Evolutionary conservation across 2,888 invertebrate genomes (phyloP).

Genomic region (Chymomyza amoena): DNA sequence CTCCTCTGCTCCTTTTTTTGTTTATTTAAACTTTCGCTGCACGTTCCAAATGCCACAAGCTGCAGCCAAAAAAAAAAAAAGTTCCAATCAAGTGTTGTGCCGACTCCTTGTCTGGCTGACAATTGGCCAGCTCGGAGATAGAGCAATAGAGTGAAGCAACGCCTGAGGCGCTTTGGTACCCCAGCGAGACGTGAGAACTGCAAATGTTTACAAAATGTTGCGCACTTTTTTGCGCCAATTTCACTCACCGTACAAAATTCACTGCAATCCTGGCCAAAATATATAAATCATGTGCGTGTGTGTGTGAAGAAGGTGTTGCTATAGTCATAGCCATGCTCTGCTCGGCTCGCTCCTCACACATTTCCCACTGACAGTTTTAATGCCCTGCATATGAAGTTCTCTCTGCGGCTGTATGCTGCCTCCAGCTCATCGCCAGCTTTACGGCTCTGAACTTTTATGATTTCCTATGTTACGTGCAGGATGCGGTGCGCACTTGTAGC

Average conservation of each 20-base stretch:
- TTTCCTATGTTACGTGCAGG: conserved; percentile 52
- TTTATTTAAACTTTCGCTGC: conserved; percentile 71
- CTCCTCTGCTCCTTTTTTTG: neutral
- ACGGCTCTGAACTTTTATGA: conserved; percentile 57
- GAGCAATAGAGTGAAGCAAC: neutral
- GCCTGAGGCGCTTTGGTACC: neutral
- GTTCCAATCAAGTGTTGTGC: conserved; percentile 53
- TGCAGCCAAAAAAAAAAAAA: conserved; percentile 32
- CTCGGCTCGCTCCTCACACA: neutral
- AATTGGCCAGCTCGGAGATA: conserved; percentile 56
- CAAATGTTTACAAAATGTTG: conserved; percentile 67
- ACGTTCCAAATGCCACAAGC: conserved; percentile 58
- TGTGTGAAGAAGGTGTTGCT: conserved; percentile 72
- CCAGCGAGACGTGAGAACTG: conserved; percentile 38
- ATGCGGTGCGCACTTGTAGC: conserved; percentile 59
- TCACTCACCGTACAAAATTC: conserved; percentile 53
- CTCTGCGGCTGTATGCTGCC: conserved; percentile 35
- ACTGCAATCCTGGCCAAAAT: conserved; percentile 34
- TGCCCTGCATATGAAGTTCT: conserved; percentile 68
- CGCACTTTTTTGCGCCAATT: conserved; percentile 59
- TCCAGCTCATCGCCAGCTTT: conserved; percentile 26
- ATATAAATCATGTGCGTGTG: conserved; percentile 67
- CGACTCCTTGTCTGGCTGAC: conserved; percentile 52
- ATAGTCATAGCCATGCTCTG: conserved; percentile 18
- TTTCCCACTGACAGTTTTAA: conserved; percentile 76